Conservation (phyloP, 2,888 invertebrate species). For the Omphaloscelis lunosa region DNA sequence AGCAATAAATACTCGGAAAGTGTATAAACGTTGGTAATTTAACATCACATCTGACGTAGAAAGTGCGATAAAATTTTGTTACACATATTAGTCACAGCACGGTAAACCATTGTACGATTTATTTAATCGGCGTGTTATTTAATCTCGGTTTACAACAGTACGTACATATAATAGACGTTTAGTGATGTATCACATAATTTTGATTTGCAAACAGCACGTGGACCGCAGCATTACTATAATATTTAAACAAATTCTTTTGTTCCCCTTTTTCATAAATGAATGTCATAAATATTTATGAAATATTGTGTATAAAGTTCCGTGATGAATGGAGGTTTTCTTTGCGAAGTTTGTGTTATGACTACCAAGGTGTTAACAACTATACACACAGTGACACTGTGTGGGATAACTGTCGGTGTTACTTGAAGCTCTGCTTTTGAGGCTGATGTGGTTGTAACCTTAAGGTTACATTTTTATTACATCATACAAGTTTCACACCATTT, state of each 20-base stretch:
- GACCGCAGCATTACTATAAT: conserved; percentile 16
- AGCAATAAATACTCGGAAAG: conserved; percentile 45
- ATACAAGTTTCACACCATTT: neutral
- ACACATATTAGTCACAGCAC: conserved; percentile 65
- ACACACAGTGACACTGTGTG: no score
- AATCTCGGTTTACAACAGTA: conserved; percentile 36
- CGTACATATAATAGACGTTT: conserved; percentile 44
- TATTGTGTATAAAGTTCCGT: neutral
- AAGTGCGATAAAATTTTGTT: conserved; percentile 66
- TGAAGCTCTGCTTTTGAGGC: neutral
- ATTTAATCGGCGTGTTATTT: conserved; percentile 55
- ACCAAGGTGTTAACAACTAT: neutral
- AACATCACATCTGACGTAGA: conserved; percentile 61
- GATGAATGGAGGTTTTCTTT: conserved; percentile 5
- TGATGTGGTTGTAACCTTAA: neutral
- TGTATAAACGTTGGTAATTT: conserved; percentile 59
- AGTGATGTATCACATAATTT: conserved; percentile 20
- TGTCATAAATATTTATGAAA: neutral
- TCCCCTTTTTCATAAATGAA: neutral
- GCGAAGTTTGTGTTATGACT: neutral
- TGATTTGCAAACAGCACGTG: conserved; percentile 11
- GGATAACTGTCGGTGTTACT: neutral
- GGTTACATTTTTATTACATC: no score
- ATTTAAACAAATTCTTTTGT: conserved; percentile 8
- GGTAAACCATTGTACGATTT: conserved; percentile 39